Percentiles rank a stretch among this genome's conserved stretches.
Evolutionary conservation across 2,888 invertebrate genomes (phyloP).

Genomic region (Sphaerophoria rueppellii): DNA sequence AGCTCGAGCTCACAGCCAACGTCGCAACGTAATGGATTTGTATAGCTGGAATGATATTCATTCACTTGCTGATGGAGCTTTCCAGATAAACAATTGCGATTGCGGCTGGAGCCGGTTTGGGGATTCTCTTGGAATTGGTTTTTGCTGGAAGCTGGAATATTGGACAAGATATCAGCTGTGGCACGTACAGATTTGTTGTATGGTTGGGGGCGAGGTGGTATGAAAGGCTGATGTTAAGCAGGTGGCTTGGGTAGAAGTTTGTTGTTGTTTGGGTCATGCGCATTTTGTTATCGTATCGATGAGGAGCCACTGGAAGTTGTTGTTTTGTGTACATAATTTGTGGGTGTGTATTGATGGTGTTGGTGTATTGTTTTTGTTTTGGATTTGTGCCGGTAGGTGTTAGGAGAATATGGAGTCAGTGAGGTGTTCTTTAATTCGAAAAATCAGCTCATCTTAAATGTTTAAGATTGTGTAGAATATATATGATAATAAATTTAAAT

Average conservation of each 20-base stretch:
- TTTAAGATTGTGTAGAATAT: too few species aligned
- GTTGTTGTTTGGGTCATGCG: constrained; percentile 68
- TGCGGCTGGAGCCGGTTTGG: constrained; percentile 63
- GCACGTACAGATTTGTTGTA: constrained; percentile 36
- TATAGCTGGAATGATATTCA: constrained; percentile 64
- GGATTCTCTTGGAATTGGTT: constrained; percentile 14
- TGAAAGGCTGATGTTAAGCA: constrained; percentile 37
- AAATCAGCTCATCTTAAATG: too few species aligned
- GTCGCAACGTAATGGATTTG: constrained; percentile 34
- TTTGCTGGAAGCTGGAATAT: constrained; percentile 42
- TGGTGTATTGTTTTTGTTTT: background rate
- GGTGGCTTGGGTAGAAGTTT: constrained; percentile 64
- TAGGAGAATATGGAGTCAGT: too few species aligned
- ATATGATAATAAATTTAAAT: too few species aligned
- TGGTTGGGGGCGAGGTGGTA: background rate
- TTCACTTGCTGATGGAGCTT: constrained; percentile 34
- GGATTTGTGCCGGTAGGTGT: background rate
- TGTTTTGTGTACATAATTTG: constrained; percentile 13
- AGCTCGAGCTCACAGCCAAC: background rate
- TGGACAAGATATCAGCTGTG: constrained; percentile 46
- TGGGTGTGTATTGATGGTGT: too few species aligned
- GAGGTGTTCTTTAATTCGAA: too few species aligned
- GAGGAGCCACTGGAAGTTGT: constrained; percentile 32
- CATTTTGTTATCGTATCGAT: constrained; percentile 4
- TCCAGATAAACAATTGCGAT: constrained; percentile 29